A percentile compares a stretch with the other conserved stretches of the same genome.
These are phyloP conservation scores for Alauda arvensis DNA, from an alignment of 2,797 vertebrate species.

Conservation along the genomic window DNA sequence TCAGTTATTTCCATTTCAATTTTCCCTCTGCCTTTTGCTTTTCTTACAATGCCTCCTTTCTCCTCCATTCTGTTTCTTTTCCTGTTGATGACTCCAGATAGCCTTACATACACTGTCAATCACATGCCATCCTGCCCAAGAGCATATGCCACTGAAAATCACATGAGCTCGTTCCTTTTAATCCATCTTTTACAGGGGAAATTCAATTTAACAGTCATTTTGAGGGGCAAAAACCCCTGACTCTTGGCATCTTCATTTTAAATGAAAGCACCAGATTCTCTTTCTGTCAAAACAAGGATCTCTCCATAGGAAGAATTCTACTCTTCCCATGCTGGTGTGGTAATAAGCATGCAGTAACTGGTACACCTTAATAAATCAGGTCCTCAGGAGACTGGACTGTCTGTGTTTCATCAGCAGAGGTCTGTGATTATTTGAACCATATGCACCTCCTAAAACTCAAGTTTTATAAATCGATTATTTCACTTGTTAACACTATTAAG, in stretches of 20 bases:
- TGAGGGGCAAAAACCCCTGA: constrained; percentile 14
- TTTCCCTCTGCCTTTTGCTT: background rate
- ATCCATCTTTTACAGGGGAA: constrained; percentile 40
- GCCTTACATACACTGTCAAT: constrained; percentile 41
- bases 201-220: constrained; percentile 64
- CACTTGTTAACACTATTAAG: constrained; percentile 25
- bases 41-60: constrained; percentile 35
- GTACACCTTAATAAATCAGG: constrained; percentile 45
- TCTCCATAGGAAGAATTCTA: background rate
- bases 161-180: constrained; percentile 18
- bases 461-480: constrained; percentile 31
- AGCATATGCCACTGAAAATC: constrained; percentile 29
- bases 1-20: background rate
- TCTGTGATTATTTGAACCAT: constrained; percentile 47
- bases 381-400: constrained; percentile 10
- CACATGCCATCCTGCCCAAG: constrained; percentile 33
- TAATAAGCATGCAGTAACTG: constrained; percentile 19
- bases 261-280: constrained; percentile 48
- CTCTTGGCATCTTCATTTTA: constrained; percentile 38
- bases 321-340: background rate
- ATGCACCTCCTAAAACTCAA: background rate
- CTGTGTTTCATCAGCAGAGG: constrained; percentile 42
- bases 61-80: constrained; percentile 11
- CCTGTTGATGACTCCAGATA: constrained; percentile 16
- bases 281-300: constrained; percentile 57